Evolutionary conservation across 2,113 vertebrate genomes (phyloP).

Genomic region (Psittacus erithacus): DNA sequence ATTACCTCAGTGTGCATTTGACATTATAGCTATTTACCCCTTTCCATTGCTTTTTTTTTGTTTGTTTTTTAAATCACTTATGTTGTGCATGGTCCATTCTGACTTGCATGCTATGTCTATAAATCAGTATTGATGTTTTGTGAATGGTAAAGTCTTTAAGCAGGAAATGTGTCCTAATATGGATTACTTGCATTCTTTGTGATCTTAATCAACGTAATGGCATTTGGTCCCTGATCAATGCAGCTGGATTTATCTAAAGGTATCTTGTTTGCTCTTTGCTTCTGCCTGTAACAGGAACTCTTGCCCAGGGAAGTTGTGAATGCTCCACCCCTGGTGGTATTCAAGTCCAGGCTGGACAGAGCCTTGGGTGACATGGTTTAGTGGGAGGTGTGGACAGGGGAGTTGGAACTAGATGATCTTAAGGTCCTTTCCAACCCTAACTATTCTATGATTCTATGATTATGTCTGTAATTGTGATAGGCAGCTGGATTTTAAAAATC

Average conservation of each 20-base stretch:
- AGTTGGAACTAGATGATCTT: too few species aligned
- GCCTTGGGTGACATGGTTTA: too few species aligned
- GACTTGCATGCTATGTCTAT: slow-evolving; percentile 23
- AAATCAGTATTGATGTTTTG: not conserved
- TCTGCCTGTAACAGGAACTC: not conserved
- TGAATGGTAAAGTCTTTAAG: not conserved
- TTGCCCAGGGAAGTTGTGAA: too few species aligned
- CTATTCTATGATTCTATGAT: too few species aligned
- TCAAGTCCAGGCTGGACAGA: too few species aligned
- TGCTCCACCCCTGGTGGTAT: too few species aligned
- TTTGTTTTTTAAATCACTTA: not conserved
- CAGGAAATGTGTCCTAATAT: not conserved
- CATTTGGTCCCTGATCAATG: not conserved
- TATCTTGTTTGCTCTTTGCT: not conserved
- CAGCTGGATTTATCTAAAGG: not conserved
- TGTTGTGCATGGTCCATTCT: slow-evolving; percentile 1
- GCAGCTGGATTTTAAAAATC: not conserved
- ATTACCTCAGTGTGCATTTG: not conserved
- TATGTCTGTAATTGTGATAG: not conserved
- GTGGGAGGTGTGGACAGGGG: too few species aligned
- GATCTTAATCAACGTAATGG: not conserved
- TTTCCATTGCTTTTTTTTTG: not conserved
- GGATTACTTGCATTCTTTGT: not conserved
- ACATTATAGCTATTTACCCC: not conserved
- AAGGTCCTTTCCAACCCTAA: too few species aligned